These are phyloP conservation scores for Paradoxurus hermaphroditus DNA, from an alignment of 2,113 vertebrate species.

Conservation along the genomic window DNA sequence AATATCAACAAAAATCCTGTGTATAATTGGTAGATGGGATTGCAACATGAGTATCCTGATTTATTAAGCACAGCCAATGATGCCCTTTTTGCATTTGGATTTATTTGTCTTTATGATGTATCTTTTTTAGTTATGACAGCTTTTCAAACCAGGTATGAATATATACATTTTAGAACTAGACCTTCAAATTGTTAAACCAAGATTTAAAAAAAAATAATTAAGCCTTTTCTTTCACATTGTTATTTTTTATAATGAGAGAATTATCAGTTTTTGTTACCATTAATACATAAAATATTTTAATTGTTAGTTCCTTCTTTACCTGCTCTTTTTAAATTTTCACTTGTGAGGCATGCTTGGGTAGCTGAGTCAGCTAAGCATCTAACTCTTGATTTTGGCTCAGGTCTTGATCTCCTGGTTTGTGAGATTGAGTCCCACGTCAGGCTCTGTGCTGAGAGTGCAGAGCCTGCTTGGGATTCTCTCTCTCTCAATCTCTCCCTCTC, in stretches of 20 bases:
- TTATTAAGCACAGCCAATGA: not conserved
- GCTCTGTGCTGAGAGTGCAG: too few species aligned
- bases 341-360: not conserved
- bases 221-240: not conserved
- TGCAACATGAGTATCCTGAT: not conserved
- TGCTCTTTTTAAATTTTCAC: not conserved
- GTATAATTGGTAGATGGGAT: not conserved
- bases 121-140: not conserved
- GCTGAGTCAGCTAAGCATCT: too few species aligned
- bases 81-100: not conserved
- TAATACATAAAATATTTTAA: conserved; percentile 8
- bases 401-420: too few species aligned
- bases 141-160: not conserved
- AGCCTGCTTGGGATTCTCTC: too few species aligned
- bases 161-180: not conserved
- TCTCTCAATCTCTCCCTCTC: too few species aligned
- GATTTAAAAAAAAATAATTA: not conserved
- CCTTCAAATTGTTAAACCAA: not conserved
- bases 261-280: not conserved
- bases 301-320: conserved; percentile 8
- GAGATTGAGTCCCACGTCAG: too few species aligned
- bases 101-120: not conserved
- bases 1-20: not conserved
- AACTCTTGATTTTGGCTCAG: too few species aligned
- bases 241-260: not conserved